These are phyloP conservation scores for Edolisoma coerulescens DNA, from an alignment of 2,113 vertebrate species.

Conservation along the genomic window DNA sequence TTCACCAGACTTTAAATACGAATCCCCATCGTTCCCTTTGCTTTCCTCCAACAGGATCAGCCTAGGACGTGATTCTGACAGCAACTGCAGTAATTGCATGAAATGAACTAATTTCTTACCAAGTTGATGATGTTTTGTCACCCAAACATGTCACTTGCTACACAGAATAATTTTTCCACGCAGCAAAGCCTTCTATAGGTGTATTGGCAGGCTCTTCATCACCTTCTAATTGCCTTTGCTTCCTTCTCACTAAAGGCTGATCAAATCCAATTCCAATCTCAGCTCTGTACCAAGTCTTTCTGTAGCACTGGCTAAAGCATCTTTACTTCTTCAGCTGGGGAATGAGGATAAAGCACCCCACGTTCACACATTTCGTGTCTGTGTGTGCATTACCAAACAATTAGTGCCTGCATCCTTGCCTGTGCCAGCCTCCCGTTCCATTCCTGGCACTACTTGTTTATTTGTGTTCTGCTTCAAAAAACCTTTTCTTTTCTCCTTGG, in stretches of 20 bases:
- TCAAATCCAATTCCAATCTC: background rate
- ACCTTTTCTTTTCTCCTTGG: background rate
- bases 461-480: background rate
- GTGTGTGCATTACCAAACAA: background rate
- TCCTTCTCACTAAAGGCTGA: background rate
- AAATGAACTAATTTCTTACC: background rate
- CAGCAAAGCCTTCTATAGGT: background rate
- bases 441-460: background rate
- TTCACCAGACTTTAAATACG: background rate
- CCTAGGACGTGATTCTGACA: background rate
- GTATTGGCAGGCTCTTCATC: background rate
- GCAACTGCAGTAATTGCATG: background rate
- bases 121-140: background rate
- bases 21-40: background rate
- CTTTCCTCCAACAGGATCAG: background rate
- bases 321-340: background rate
- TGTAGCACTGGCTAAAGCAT: background rate
- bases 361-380: accelerated
- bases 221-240: background rate
- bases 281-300: background rate
- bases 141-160: background rate
- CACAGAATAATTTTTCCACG: background rate
- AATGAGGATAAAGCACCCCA: background rate
- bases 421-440: background rate
- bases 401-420: background rate